Percentiles rank a stretch among this genome's conserved stretches.
These are phyloP conservation scores for Trachymyrmex cornetzi DNA, from an alignment of 1,140 invertebrate genomes.

Conservation along the genomic window DNA sequence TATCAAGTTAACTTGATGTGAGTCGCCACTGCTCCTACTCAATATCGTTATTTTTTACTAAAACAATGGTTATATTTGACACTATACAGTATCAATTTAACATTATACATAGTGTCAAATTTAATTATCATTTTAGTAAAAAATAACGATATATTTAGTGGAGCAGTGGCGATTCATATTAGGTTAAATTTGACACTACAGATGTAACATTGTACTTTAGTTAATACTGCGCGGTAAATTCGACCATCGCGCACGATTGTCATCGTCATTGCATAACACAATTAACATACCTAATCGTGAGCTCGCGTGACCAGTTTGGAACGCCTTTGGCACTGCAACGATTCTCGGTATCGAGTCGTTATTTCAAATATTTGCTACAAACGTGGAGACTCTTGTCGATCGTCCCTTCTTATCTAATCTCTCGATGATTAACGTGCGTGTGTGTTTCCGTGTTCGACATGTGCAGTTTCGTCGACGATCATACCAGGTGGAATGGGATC, in stretches of 20 bases:
- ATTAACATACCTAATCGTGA: conserved; percentile 22
- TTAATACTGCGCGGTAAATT: conserved; percentile 19
- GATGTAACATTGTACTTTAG: too few relatives aligned
- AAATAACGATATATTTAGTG: too few relatives aligned
- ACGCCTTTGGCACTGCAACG: background rate
- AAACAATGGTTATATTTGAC: too few relatives aligned
- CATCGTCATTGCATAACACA: conserved; percentile 19
- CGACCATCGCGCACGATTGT: background rate
- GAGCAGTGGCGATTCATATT: too few relatives aligned
- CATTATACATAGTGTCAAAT: too few relatives aligned
- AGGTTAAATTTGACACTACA: too few relatives aligned
- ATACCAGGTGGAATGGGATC: background rate
- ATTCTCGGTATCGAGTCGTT: background rate
- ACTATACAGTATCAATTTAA: too few relatives aligned
- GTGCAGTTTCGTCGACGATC: background rate
- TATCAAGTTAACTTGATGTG: too few relatives aligned
- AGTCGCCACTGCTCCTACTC: too few relatives aligned
- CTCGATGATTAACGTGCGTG: conserved; percentile 1
- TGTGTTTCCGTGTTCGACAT: background rate
- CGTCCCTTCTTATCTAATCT: conserved; percentile 52
- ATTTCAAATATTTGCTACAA: conserved; percentile 9
- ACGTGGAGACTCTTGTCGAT: conserved; percentile 14
- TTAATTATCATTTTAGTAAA: too few relatives aligned
- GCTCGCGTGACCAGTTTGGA: background rate
- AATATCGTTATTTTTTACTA: too few relatives aligned